Base-by-base conservation (phyloP, 2,888 invertebrate genomes). In the Clepsis dumicolana region DNA sequence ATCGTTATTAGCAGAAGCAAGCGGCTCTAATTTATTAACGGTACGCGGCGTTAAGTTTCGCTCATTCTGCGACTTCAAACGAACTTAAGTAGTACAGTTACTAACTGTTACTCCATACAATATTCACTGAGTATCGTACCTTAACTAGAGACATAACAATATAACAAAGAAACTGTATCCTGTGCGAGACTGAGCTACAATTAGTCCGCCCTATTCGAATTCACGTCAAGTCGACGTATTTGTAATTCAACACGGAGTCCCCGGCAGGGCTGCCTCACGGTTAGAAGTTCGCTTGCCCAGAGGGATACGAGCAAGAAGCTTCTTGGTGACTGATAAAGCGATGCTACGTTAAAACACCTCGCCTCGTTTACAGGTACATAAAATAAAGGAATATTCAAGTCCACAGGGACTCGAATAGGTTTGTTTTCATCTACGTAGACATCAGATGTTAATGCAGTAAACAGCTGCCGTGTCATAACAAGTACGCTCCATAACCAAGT, bases 231-330 rank as follows among this genome's bases (percentile, higher is more conserved):
- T 87, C 82, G 69, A 70, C 87, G 87, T 90, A 90, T 90, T 91
- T 93, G 91, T 92, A 91, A 93, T 93, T 93, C 93, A 90, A 91
- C 86, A 82, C 88, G 83, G 78, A 79, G 84, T 84, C 87, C 81
- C 87, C 77, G 74, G 29, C 44, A 68, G 68, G 68, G 68, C 68
- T 68, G 64, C 35, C 68, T 52, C 68, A 59, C 57, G 67, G 61
- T 66, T 54, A 50, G 63, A 14, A 53, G 53, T 59, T 68, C 44
- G 32, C 63, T 53, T 12, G 63, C 32, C 64, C 63, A 25, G 57
- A 59, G 63, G 64, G 68, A 67, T 4, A 38, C 60, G 56, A 38
- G 41, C 21, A 35, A 56, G 54, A 32, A 66, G 60, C 61, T 66
- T 44, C 61, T 48, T 48, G 54, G 38, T 16, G 50, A 56, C 52